Percentiles rank a stretch among this genome's conserved stretches.
Evolutionary conservation across 2,888 invertebrate genomes (phyloP).

Genomic region (Xestia xanthographa): DNA sequence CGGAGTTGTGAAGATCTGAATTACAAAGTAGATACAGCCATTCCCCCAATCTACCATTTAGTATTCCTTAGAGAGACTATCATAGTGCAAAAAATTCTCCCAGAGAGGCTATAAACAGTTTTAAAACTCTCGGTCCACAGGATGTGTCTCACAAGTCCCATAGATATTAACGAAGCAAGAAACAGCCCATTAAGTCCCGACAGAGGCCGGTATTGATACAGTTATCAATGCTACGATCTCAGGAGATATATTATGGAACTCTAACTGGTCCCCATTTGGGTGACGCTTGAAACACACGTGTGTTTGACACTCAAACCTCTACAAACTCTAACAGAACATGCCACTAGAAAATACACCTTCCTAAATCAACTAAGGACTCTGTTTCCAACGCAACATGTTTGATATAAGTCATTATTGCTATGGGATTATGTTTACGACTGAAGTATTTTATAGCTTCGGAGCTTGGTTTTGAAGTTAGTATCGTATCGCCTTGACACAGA

Average conservation of each 20-base stretch:
- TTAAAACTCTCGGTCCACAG: slow-evolving; percentile 56
- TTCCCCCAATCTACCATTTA: neutral
- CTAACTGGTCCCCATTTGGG: slow-evolving; percentile 86
- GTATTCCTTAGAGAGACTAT: slow-evolving; percentile 2
- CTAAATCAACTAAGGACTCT: slow-evolving; percentile 47
- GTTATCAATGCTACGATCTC: slow-evolving; percentile 85
- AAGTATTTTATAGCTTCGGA: slow-evolving; percentile 78
- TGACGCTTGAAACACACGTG: slow-evolving; percentile 88
- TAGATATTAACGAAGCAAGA: slow-evolving; percentile 71
- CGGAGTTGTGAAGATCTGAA: neutral
- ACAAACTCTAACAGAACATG: slow-evolving; percentile 64
- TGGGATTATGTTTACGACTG: slow-evolving; percentile 72
- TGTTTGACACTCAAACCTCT: slow-evolving; percentile 81
- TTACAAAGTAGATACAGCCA: neutral
- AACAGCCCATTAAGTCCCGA: slow-evolving; percentile 74
- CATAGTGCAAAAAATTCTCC: slow-evolving; percentile 12
- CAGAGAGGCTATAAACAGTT: slow-evolving; percentile 43
- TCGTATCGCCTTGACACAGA: slow-evolving; percentile 67
- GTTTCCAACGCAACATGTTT: slow-evolving; percentile 58
- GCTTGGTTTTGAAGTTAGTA: slow-evolving; percentile 58
- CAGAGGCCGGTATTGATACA: slow-evolving; percentile 78
- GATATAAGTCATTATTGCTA: slow-evolving; percentile 76
- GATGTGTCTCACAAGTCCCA: slow-evolving; percentile 63
- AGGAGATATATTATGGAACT: slow-evolving; percentile 80
- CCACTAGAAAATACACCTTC: slow-evolving; percentile 69